A percentile compares a stretch with the other conserved stretches of the same genome.
Evolutionary conservation across 2,797 vertebrate genomes (phyloP).

Genomic region (Poliocrania exsul): DNA sequence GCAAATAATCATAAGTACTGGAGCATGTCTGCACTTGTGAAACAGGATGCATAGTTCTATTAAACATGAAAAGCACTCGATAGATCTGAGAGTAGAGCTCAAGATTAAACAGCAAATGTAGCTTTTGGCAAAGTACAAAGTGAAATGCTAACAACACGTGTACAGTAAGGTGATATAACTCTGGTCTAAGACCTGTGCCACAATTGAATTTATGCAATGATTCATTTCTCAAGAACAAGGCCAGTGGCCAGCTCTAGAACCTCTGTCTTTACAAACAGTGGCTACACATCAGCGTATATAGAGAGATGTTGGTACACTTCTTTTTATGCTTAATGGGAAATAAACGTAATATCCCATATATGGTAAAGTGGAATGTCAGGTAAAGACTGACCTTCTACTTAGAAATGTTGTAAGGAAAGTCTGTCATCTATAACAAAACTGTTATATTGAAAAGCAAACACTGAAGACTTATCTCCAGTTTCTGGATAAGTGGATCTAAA

Average conservation of each 20-base stretch:
- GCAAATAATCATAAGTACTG: background rate
- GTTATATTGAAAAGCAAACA: background rate
- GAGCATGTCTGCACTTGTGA: background rate
- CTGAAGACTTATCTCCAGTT: background rate
- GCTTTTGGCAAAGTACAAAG: background rate
- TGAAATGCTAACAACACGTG: accelerated
- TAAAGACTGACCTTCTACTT: background rate
- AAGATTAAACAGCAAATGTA: background rate
- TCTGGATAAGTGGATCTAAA: background rate
- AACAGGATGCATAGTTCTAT: background rate
- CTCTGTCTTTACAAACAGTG: background rate
- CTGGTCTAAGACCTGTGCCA: background rate
- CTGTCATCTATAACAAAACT: background rate
- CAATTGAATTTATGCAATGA: background rate
- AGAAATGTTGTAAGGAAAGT: background rate
- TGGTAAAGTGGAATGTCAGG: background rate
- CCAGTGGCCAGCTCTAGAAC: background rate
- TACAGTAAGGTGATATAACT: background rate
- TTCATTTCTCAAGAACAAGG: background rate
- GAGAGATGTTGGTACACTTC: background rate
- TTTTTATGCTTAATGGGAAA: background rate
- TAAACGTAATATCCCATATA: background rate
- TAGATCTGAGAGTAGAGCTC: background rate
- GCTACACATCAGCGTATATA: background rate
- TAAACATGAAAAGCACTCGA: background rate